Conservation (phyloP, 1,140 invertebrate species). For the Zophobas atratus region DNA sequence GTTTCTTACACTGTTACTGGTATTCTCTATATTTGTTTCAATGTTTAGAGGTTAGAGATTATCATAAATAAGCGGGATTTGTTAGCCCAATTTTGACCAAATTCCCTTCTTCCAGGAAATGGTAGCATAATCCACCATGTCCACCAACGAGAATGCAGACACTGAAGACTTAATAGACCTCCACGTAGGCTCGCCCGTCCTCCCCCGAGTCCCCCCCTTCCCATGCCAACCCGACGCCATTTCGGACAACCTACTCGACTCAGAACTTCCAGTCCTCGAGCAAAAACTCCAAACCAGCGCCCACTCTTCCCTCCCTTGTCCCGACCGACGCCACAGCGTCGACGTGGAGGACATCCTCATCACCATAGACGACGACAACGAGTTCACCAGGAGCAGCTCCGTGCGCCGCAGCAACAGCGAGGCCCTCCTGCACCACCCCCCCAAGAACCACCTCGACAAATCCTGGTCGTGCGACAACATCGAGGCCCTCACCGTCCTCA, state of each 20-base stretch:
- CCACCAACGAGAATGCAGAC: slow-evolving; percentile 30
- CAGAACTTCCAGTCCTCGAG: slow-evolving; percentile 62
- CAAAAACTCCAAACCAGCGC: slow-evolving; percentile 60
- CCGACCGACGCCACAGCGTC: slow-evolving; percentile 55
- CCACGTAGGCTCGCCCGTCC: slow-evolving; percentile 58
- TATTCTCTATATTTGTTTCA: too few species aligned
- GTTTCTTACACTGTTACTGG: too few species aligned
- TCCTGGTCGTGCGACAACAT: slow-evolving; percentile 56
- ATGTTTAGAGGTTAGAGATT: too few species aligned
- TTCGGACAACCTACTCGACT: slow-evolving; percentile 62
- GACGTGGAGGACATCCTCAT: slow-evolving; percentile 65
- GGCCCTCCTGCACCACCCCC: slow-evolving; percentile 20
- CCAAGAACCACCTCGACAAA: slow-evolving; percentile 29
- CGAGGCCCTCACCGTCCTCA: slow-evolving; percentile 59
- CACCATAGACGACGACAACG: slow-evolving; percentile 59
- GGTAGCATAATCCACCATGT: slow-evolving; percentile 48
- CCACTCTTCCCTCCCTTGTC: slow-evolving; percentile 16
- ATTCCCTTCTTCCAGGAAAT: slow-evolving; percentile 51
- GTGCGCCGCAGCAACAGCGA: slow-evolving; percentile 48
- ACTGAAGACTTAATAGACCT: slow-evolving; percentile 62
- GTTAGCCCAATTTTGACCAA: too few species aligned
- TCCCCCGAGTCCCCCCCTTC: slow-evolving; percentile 46
- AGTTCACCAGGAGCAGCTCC: slow-evolving; percentile 13
- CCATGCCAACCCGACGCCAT: slow-evolving; percentile 43
- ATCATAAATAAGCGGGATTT: too few species aligned